Evolutionary conservation across 2,888 invertebrate species (phyloP).

Genomic region (Harpagoxenus sublaevis): DNA sequence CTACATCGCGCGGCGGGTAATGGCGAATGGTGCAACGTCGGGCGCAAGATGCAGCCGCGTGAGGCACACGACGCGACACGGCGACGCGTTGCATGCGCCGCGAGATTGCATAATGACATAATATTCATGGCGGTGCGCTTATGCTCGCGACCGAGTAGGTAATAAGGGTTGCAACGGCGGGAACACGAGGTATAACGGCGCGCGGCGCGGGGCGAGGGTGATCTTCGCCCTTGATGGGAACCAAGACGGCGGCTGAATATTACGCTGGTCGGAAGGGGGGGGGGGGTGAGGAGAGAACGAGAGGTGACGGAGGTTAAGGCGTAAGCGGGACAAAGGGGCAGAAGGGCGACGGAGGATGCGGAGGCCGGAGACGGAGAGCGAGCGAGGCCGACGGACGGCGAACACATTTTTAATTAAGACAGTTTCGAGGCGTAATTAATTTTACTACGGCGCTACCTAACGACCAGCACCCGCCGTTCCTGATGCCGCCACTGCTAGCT

Average conservation of each 20-base stretch:
- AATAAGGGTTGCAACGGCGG: constrained; percentile 80
- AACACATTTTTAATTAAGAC: constrained; percentile 86
- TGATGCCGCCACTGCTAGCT: constrained; percentile 52
- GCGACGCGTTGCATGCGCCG: constrained; percentile 82
- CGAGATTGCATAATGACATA: constrained; percentile 86
- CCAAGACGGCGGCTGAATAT: constrained; percentile 55
- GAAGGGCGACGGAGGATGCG: background rate
- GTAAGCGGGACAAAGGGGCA: background rate
- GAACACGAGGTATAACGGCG: constrained; percentile 31
- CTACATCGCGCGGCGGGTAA: constrained; percentile 31
- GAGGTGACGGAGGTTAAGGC: constrained; percentile 63
- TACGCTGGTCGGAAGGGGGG: constrained; percentile 34
- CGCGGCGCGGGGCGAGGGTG: constrained; percentile 23
- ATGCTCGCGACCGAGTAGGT: constrained; percentile 79
- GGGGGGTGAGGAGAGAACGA: constrained; percentile 48
- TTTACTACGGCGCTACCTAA: constrained; percentile 82
- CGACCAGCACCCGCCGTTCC: constrained; percentile 64
- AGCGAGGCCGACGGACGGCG: constrained; percentile 77
- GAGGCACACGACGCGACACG: constrained; percentile 47
- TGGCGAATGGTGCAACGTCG: constrained; percentile 18
- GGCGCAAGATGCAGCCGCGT: constrained; percentile 37
- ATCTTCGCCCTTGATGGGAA: constrained; percentile 52
- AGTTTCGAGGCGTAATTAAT: constrained; percentile 85
- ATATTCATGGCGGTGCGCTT: constrained; percentile 83
- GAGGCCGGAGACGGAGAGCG: constrained; percentile 57